These are phyloP conservation scores for Telmatochromis bifrenatus DNA, from an alignment of 2,113 vertebrate genomes.

Conservation along the genomic window DNA sequence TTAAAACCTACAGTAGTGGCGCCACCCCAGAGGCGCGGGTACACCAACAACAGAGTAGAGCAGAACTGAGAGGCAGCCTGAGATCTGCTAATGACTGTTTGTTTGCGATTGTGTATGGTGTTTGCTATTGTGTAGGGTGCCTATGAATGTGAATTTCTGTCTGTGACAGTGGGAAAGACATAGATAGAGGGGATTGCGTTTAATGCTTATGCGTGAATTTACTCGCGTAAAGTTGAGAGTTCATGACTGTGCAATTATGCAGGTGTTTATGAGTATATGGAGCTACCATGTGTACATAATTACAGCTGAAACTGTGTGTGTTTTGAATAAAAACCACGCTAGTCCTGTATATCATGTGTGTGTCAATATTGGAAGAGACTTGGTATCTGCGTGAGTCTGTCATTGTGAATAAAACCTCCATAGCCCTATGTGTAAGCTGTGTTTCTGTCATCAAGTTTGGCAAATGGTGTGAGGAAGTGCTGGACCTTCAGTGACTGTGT, in stretches of 20 bases:
- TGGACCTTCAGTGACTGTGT: slow-evolving; percentile 3
- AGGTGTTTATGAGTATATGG: not conserved
- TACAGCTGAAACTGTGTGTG: slow-evolving; percentile 3
- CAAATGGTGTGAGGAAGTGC: slow-evolving; percentile 49
- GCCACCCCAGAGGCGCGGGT: slow-evolving; percentile 55
- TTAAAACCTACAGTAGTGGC: slow-evolving; percentile 74
- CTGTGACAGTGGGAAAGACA: not conserved
- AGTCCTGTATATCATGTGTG: not conserved
- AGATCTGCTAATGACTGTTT: slow-evolving; percentile 65
- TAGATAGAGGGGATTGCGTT: not conserved
- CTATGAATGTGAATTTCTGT: not conserved
- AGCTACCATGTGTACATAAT: not conserved
- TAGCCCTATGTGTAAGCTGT: slow-evolving; percentile 36
- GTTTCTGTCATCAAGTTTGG: slow-evolving; percentile 49
- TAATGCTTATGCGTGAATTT: not conserved
- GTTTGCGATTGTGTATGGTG: slow-evolving; percentile 57
- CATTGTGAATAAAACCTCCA: slow-evolving; percentile 41
- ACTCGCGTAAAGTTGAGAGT: not conserved
- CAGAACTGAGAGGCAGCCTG: slow-evolving; percentile 50
- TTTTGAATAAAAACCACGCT: slow-evolving; percentile 22
- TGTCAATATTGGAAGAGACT: not conserved
- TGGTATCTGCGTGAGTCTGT: slow-evolving; percentile 24
- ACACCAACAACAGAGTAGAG: slow-evolving; percentile 45
- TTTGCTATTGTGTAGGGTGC: slow-evolving; percentile 50
- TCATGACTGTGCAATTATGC: slow-evolving; percentile 11